A percentile compares a stretch with the other conserved stretches of the same genome.
phyloP scores from a whole-genome alignment of 1,140 invertebrate genomes.

The Coenobita brevimanus region DNA sequence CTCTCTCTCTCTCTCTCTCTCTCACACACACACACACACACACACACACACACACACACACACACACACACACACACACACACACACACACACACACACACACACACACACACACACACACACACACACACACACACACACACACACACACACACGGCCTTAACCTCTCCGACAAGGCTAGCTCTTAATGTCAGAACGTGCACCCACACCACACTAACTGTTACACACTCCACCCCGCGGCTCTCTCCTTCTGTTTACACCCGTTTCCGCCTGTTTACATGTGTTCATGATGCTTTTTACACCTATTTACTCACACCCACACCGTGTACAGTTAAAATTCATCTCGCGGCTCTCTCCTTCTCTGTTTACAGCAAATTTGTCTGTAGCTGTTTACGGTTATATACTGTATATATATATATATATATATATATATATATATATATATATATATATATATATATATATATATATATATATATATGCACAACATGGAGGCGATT shows the following conservation, averaged over 20 bases:
- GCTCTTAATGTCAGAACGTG: too few species aligned
- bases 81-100: background rate
- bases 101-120: constrained; percentile 23
- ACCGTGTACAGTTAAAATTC: too few species aligned
- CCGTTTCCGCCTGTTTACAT: too few species aligned
- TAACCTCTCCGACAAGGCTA: background rate
- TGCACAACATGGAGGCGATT: background rate
- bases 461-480: background rate
- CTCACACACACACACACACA: too few species aligned
- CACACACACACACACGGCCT: constrained; percentile 15
- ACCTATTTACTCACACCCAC: too few species aligned
- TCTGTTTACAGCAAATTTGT: background rate
- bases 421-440: constrained; percentile 42
- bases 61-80: too few species aligned
- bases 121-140: constrained; percentile 37
- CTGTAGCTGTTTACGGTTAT: background rate
- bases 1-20: too few species aligned
- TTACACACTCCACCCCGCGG: background rate
- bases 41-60: too few species aligned
- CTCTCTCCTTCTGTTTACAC: background rate
- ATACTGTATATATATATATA: constrained; percentile 10
- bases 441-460: constrained; percentile 40
- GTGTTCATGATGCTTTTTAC: too few species aligned
- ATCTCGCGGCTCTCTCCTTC: too few species aligned
- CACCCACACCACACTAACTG: too few species aligned